phyloP scores from a whole-genome alignment of 2,113 vertebrate species.

The Poeciliopsis turrubarensis region DNA sequence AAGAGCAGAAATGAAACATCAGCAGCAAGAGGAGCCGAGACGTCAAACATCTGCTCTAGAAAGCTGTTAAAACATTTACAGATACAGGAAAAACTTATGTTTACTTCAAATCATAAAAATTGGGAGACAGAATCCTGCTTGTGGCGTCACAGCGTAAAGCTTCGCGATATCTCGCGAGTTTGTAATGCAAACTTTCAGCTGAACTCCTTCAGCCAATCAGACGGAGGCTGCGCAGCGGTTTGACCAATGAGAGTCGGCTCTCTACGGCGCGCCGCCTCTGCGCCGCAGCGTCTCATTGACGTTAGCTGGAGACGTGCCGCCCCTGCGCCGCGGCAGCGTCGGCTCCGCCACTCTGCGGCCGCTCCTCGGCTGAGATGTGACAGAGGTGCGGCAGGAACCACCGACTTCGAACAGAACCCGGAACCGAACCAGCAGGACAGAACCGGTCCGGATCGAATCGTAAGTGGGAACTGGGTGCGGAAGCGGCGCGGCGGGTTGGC shows the following conservation, averaged over 20 bases:
- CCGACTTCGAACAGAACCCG: slow-evolving; percentile 13
- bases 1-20: too few relatives aligned
- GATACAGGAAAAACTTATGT: too few relatives aligned
- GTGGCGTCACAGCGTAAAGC: too few relatives aligned
- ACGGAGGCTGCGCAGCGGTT: slow-evolving; percentile 47
- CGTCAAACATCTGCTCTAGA: too few relatives aligned
- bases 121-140: too few relatives aligned
- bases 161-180: slow-evolving; percentile 55
- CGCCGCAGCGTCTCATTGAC: slow-evolving; percentile 17
- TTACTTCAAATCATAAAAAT: too few relatives aligned
- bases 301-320: slow-evolving; percentile 2
- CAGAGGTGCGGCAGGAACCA: slow-evolving; percentile 60
- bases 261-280: slow-evolving; percentile 5
- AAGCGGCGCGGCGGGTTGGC: not conserved
- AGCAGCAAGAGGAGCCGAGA: too few relatives aligned
- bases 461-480: slow-evolving; percentile 29
- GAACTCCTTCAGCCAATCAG: slow-evolving; percentile 50
- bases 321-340: slow-evolving; percentile 23
- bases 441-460: slow-evolving; percentile 6
- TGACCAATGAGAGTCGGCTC: slow-evolving; percentile 27
- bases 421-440: slow-evolving; percentile 24
- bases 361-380: slow-evolving; percentile 65
- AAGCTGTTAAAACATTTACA: too few relatives aligned
- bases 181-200: slow-evolving; percentile 20
- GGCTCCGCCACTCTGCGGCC: slow-evolving; percentile 18